These are phyloP conservation scores for Drepana falcataria DNA, from an alignment of 2,888 invertebrate genomes.

Conservation along the genomic window DNA sequence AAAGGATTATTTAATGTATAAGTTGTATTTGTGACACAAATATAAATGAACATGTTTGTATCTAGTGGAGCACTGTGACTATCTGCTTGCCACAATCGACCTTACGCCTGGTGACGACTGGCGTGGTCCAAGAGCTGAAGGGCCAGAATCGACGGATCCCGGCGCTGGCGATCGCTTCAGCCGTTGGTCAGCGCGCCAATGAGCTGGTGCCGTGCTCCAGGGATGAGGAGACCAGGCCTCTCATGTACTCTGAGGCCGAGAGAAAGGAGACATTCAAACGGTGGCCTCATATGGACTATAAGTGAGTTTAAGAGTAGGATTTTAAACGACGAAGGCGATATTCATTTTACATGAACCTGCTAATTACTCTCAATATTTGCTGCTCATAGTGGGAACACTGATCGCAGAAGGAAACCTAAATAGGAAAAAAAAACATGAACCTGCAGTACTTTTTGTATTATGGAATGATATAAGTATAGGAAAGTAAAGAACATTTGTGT, in stretches of 20 bases:
- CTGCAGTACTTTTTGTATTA: no score
- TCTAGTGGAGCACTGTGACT: constrained; percentile 95
- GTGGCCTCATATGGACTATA: constrained; percentile 98
- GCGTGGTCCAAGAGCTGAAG: constrained; percentile 89
- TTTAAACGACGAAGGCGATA: background rate
- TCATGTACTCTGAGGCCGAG: constrained; percentile 96
- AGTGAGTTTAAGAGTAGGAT: constrained; percentile 74
- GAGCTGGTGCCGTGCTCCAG: constrained; percentile 82
- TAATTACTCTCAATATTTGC: no score
- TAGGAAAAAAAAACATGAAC: no score
- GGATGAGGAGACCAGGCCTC: constrained; percentile 65
- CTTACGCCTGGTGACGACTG: constrained; percentile 87
- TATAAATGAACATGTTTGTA: constrained; percentile 15
- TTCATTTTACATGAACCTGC: no score
- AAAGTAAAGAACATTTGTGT: no score
- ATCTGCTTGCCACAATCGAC: constrained; percentile 88
- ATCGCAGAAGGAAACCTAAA: no score
- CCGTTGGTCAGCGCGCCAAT: constrained; percentile 91
- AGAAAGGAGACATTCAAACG: constrained; percentile 93
- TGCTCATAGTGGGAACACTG: no score
- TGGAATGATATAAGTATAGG: no score
- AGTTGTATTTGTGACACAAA: constrained; percentile 9
- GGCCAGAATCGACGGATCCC: constrained; percentile 90
- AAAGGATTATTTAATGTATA: no score
- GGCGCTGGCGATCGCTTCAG: constrained; percentile 92